Base-by-base conservation (phyloP, 2,797 vertebrate genomes). In the Emys orbicularis region DNA sequence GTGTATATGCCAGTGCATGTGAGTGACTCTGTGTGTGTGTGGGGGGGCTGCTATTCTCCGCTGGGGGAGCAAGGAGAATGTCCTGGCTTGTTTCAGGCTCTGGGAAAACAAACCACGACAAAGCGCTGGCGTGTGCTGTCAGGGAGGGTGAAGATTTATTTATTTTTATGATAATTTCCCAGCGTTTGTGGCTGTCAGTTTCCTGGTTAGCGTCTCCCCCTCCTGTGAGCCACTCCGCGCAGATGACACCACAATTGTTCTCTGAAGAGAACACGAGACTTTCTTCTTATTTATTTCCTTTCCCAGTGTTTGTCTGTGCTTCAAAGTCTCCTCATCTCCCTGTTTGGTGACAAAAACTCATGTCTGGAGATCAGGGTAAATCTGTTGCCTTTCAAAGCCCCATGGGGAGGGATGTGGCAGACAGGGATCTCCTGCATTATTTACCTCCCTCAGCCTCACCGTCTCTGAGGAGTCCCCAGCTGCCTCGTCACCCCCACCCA, bases 341-440 rank as follows among this genome's bases (percentile, higher is more conserved):
- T 97, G 95, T 95, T 97, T 96, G 96, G 96, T 96, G 96, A 97
- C 96, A 96, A 96, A 97, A 97, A 97, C 92, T 94, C 96, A 95
- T 97, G 95, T 97, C 95, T 97, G 90, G 90, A 95, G 96, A 95
- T 96, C 96, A 95, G 96, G 93, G 92, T 96, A 15, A 97, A 96
- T 96, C 93, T 96, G 96, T 97, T 96, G 94, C 97, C 95, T 89
- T 97, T 97, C 96, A 97, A 97, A 97, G 95, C 91, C n/a, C 0
- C 1, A 13, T 77, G 87, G 92, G 94, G 89, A 92, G 92, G 96
- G 91, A 91, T 87, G 81, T 92, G 91, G 95, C 50, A 96, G 95
- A 91, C 93, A 79, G 1, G 79, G 56, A 53, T 93, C 92, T 96
- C 89, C 94, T 96, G 94, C 94, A 93, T 97, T 95, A 96, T 96